Base-by-base conservation (phyloP, 2,113 vertebrate genomes). In the Ptychochromis oligacanthus region DNA sequence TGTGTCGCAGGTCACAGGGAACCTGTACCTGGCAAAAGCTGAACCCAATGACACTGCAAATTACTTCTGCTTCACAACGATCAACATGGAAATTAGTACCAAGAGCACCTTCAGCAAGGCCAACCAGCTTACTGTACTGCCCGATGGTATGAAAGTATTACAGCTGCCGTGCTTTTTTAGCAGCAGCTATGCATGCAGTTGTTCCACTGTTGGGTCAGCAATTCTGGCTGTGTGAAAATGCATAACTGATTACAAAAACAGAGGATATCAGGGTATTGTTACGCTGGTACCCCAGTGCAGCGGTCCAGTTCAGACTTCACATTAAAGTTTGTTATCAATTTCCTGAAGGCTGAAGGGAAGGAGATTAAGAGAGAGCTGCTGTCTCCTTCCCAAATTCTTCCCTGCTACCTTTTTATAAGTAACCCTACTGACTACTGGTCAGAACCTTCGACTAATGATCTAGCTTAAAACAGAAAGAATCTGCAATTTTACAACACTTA, bases 101-200 rank as follows among this genome's bases (percentile, higher is more conserved):
- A 99, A 98, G 93, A 99, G 98, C 1, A 98, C 98, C 77, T 99
- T 99, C 95, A 99, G 98, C 96, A 98, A 96, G 80, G 96, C 96
- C 20, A 96, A 96, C 70, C 96, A 94, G 82, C 97, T 99, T 88
- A 97, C 94, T 26, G 95, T 99, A 18, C 87, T 96, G 1, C 92
- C 97, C 0, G 97, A 97, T 40, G 97, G 98, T 99, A 91, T 2
- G 80, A 43, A 18, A 24, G 2, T 0, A 7, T 12, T 58, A 15
- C 20, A 43, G 40, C 34, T 17, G 24, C 22, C n/a, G 24, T 28
- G 59, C 24, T 61, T 13, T 11, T 54, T 11, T 72, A 31, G 26
- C 28, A 20, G 5, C 15, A 0, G 11, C 17, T 38, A 26, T 22
- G 11, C 5, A 0, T 67, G 18, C 6, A 46, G 38, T 1, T 46